Percentiles rank a stretch among this genome's conserved stretches.
Evolutionary conservation across 2,113 vertebrate genomes (phyloP).

Genomic region (Thomomys bottae): DNA sequence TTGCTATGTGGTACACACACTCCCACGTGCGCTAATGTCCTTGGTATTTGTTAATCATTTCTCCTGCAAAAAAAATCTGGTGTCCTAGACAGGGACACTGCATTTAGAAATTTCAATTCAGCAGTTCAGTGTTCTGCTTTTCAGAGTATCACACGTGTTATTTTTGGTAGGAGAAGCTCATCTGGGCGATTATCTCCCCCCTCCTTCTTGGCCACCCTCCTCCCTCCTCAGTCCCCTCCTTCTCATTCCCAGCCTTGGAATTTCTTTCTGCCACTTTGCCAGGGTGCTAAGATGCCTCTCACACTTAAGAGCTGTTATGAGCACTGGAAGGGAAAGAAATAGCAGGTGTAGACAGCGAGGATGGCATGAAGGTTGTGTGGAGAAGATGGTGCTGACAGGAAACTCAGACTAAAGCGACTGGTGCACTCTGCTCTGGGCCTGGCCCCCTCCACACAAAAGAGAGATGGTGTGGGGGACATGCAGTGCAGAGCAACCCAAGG

Average conservation of each 20-base stretch:
- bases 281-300: constrained; percentile 70
- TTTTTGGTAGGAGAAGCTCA: constrained; percentile 67
- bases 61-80: constrained; percentile 50
- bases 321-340: constrained; percentile 23
- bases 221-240: not conserved
- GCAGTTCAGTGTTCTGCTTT: constrained; percentile 58
- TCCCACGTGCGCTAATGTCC: not conserved
- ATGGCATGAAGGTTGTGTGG: not conserved
- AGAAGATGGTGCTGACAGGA: not conserved
- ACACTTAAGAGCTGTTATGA: constrained; percentile 58
- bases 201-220: not conserved
- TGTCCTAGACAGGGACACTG: constrained; percentile 30
- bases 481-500: not conserved
- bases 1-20: not conserved
- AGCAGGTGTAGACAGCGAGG: constrained; percentile 35
- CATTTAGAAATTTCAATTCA: constrained; percentile 58
- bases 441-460: constrained; percentile 31
- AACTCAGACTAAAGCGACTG: constrained; percentile 43
- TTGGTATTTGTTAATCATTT: constrained; percentile 37
- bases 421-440: not conserved
- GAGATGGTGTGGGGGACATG: not conserved
- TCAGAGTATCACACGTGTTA: constrained; percentile 61
- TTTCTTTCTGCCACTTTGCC: constrained; percentile 59
- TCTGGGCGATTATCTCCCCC: constrained; percentile 48
- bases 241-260: constrained; percentile 46